Evolutionary conservation across 2,888 invertebrate species (phyloP).

Genomic region (Biston betularia): DNA sequence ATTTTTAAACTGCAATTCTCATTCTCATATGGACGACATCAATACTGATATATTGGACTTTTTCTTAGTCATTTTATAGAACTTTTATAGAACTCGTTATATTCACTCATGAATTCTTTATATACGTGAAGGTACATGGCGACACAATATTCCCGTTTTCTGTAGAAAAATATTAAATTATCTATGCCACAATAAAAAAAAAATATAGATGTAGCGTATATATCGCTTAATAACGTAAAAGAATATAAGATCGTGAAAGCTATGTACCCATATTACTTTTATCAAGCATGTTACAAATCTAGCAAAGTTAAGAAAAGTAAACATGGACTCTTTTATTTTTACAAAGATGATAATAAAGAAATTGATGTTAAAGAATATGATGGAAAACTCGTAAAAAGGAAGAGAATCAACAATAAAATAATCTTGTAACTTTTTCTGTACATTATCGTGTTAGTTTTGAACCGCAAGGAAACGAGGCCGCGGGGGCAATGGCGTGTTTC

Average conservation of each 20-base stretch:
- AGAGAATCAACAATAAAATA: background rate
- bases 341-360: too few relatives aligned
- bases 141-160: background rate
- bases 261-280: conserved; percentile 4
- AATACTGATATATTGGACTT: too few relatives aligned
- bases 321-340: background rate
- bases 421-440: conserved; percentile 2
- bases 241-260: background rate
- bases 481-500: conserved; percentile 61
- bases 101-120: background rate
- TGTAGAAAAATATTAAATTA: background rate
- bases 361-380: background rate
- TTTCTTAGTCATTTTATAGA: background rate
- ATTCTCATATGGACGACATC: background rate
- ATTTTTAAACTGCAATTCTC: background rate
- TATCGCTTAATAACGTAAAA: background rate
- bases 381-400: background rate
- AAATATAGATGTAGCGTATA: too few relatives aligned
- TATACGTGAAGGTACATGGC: background rate
- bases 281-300: background rate
- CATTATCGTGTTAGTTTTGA: conserved; percentile 37
- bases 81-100: background rate
- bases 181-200: background rate
- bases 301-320: background rate
- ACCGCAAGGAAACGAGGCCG: conserved; percentile 47